These are phyloP conservation scores for Agrotis segetum DNA, from an alignment of 2,888 invertebrate genomes.

Conservation along the genomic window DNA sequence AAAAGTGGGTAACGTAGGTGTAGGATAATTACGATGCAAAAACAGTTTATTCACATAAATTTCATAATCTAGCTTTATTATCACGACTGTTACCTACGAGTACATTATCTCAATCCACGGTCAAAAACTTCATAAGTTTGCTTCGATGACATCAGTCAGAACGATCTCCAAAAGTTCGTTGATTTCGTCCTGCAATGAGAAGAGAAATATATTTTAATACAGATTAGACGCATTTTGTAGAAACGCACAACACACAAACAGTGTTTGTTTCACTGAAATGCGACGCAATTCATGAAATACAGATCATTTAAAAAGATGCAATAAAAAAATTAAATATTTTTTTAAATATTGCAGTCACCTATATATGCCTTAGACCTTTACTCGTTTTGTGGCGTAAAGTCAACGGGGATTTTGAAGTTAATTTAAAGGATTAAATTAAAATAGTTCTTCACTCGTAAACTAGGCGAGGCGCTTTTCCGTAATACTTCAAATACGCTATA, in stretches of 20 bases:
- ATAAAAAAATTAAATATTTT: no score
- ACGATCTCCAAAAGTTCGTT: slow-evolving; percentile 56
- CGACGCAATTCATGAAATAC: no score
- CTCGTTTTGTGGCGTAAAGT: no score
- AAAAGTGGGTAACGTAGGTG: not conserved
- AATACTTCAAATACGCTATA: no score
- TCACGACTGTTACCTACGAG: not conserved
- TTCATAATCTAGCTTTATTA: not conserved
- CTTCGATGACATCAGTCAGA: slow-evolving; percentile 51
- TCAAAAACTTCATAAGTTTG: slow-evolving; percentile 38
- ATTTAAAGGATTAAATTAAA: no score
- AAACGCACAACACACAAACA: not conserved
- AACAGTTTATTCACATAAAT: slow-evolving; percentile 26
- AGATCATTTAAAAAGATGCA: no score
- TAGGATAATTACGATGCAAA: not conserved
- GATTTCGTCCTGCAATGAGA: slow-evolving; percentile 55
- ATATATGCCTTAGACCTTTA: no score
- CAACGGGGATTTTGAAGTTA: no score
- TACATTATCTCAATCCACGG: not conserved
- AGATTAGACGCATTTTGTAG: no score
- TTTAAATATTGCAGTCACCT: not conserved
- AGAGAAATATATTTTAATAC: not conserved
- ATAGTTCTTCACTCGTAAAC: no score
- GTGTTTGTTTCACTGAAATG: not conserved
- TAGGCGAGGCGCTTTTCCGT: no score